A percentile compares a stretch with the other conserved stretches of the same genome.
Conservation (phyloP, 2,888 invertebrate species). For the Helicoverpa assulta region DNA sequence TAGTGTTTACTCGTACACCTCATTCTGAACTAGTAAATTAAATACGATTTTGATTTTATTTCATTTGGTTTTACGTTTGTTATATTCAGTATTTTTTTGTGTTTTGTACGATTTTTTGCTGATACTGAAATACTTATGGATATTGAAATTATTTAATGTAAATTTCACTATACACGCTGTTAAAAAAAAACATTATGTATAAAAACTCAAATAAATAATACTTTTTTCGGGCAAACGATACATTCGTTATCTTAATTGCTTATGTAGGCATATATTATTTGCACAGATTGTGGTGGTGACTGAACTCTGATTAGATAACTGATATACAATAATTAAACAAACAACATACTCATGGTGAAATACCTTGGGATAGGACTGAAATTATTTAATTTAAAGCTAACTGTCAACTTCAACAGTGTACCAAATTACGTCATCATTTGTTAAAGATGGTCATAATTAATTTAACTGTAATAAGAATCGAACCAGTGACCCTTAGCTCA, state of each 20-base stretch:
- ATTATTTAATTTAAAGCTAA: not conserved
- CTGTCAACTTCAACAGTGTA: not conserved
- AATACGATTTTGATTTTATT: slow-evolving; percentile 25
- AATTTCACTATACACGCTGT: too few relatives aligned
- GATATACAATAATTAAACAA: slow-evolving; percentile 38
- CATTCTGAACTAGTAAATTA: slow-evolving; percentile 30
- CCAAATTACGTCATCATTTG: too few relatives aligned
- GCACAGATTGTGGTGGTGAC: slow-evolving; percentile 44
- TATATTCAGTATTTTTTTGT: not conserved
- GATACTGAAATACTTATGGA: too few relatives aligned
- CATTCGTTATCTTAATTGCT: slow-evolving; percentile 42
- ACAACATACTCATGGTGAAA: slow-evolving; percentile 28
- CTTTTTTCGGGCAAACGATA: slow-evolving; percentile 33
- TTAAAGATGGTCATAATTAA: not conserved
- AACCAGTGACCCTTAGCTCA: not conserved
- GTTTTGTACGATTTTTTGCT: not conserved
- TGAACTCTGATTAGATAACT: slow-evolving; percentile 52
- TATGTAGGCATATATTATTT: slow-evolving; percentile 16
- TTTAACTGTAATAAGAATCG: not conserved
- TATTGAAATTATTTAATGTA: too few relatives aligned
- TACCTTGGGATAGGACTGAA: slow-evolving; percentile 48
- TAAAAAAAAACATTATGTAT: too few relatives aligned
- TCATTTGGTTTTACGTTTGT: not conserved
- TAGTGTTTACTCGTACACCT: slow-evolving; percentile 57
- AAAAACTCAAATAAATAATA: too few relatives aligned